phyloP scores from a whole-genome alignment of 2,888 invertebrate genomes.

The Netelia melanura region DNA sequence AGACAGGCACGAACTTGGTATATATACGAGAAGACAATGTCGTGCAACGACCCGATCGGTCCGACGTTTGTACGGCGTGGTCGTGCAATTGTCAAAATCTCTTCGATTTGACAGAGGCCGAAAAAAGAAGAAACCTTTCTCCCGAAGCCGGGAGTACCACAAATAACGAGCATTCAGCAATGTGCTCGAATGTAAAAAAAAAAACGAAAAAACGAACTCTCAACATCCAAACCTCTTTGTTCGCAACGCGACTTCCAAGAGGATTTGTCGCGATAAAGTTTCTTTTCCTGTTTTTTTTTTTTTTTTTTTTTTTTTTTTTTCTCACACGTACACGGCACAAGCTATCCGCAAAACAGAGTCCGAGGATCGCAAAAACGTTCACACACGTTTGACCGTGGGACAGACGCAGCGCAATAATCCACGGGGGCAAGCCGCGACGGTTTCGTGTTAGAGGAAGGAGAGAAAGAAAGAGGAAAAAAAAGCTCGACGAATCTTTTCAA shows the following conservation, averaged over 20 bases:
- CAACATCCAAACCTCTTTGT: slow-evolving; percentile 43
- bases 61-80: slow-evolving; percentile 51
- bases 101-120: slow-evolving; percentile 48
- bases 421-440: slow-evolving; percentile 24
- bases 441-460: slow-evolving; percentile 6
- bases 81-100: slow-evolving; percentile 53
- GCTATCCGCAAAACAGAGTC: background rate
- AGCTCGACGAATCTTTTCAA: slow-evolving; percentile 4
- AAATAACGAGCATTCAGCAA: slow-evolving; percentile 24
- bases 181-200: slow-evolving; percentile 3
- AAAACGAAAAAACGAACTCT: background rate
- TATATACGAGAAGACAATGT: slow-evolving; percentile 52
- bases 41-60: slow-evolving; percentile 55
- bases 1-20: slow-evolving; percentile 4
- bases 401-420: slow-evolving; percentile 23
- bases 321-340: slow-evolving; percentile 5
- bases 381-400: slow-evolving; percentile 25
- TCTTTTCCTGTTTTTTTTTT: slow-evolving; percentile 32
- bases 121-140: background rate
- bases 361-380: slow-evolving; percentile 27
- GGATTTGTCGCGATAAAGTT: background rate
- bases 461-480: slow-evolving; percentile 20
- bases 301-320: slow-evolving; percentile 43
- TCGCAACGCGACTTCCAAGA: slow-evolving; percentile 26
- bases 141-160: slow-evolving; percentile 16